These are phyloP conservation scores for Latheticus oryzae DNA, from an alignment of 2,888 invertebrate species.

Conservation along the genomic window DNA sequence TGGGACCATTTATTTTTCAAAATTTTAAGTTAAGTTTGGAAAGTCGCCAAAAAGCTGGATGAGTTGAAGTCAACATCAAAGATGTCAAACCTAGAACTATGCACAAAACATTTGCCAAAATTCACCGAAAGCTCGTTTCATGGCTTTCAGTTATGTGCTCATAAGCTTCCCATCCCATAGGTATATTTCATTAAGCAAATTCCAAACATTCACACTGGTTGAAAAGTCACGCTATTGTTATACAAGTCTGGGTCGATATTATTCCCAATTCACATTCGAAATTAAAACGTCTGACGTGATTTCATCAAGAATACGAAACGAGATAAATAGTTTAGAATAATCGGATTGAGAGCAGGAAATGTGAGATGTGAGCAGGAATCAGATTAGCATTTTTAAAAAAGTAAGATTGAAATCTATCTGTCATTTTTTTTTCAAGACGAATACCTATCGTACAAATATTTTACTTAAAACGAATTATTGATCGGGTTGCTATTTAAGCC, in stretches of 20 bases:
- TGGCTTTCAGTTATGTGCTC: neutral
- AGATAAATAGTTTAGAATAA: neutral
- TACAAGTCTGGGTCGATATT: neutral
- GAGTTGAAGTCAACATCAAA: too few relatives aligned
- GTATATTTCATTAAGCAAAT: constrained; percentile 24
- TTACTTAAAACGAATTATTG: constrained; percentile 16
- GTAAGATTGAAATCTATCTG: constrained; percentile 2
- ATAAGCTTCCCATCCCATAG: neutral
- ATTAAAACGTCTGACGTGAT: constrained; percentile 8
- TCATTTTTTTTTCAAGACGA: too few relatives aligned
- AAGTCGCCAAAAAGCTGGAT: too few relatives aligned
- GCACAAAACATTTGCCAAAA: too few relatives aligned
- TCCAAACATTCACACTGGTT: constrained; percentile 9
- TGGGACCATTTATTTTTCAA: too few relatives aligned
- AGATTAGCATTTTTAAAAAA: too few relatives aligned
- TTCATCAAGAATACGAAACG: neutral
- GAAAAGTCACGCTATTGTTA: constrained; percentile 21
- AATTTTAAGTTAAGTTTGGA: too few relatives aligned
- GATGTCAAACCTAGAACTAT: too few relatives aligned
- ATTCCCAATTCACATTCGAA: constrained; percentile 5
- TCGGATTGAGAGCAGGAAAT: neutral
- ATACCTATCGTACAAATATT: constrained; percentile 5
- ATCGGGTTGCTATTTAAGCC: constrained; percentile 1
- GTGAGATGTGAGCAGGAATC: neutral
- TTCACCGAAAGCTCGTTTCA: too few relatives aligned